A percentile compares a stretch with the other conserved stretches of the same genome.
Evolutionary conservation across 2,797 vertebrate genomes (phyloP).

Genomic region (Mionectes olivaceus): DNA sequence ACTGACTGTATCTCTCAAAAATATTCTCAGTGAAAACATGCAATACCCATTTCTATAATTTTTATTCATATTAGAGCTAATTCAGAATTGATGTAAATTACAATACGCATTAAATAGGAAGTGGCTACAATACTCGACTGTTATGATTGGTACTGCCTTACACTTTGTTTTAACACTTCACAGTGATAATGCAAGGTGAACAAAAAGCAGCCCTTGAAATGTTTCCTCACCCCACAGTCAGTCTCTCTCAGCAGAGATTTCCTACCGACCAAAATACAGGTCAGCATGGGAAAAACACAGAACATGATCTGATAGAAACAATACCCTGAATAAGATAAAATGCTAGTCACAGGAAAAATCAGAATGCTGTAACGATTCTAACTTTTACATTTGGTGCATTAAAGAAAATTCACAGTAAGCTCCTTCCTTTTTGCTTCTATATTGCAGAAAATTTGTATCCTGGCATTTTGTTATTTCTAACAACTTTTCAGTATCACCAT

Average conservation of each 20-base stretch:
- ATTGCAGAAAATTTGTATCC: not conserved
- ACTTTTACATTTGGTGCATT: not conserved
- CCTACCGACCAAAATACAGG: not conserved
- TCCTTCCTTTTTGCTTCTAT: not conserved
- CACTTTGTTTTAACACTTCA: not conserved
- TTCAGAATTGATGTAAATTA: not conserved
- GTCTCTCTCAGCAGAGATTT: not conserved
- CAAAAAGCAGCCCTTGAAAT: not conserved
- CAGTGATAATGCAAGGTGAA: not conserved
- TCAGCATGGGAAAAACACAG: conserved; percentile 1
- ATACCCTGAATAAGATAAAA: not conserved
- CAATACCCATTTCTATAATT: not conserved
- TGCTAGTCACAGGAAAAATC: not conserved
- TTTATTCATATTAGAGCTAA: not conserved
- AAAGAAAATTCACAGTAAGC: not conserved
- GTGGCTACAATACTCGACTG: not conserved
- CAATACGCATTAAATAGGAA: not conserved
- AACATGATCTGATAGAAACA: not conserved
- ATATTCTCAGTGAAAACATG: not conserved
- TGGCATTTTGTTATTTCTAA: not conserved
- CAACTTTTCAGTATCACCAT: conserved; percentile 20
- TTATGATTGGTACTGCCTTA: not conserved
- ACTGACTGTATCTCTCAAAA: not conserved
- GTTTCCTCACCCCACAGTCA: not conserved
- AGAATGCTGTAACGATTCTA: not conserved